A percentile compares a stretch with the other conserved stretches of the same genome.
These are phyloP conservation scores for Yasuhikotakia modesta DNA, from an alignment of 2,797 vertebrate genomes.

Conservation along the genomic window DNA sequence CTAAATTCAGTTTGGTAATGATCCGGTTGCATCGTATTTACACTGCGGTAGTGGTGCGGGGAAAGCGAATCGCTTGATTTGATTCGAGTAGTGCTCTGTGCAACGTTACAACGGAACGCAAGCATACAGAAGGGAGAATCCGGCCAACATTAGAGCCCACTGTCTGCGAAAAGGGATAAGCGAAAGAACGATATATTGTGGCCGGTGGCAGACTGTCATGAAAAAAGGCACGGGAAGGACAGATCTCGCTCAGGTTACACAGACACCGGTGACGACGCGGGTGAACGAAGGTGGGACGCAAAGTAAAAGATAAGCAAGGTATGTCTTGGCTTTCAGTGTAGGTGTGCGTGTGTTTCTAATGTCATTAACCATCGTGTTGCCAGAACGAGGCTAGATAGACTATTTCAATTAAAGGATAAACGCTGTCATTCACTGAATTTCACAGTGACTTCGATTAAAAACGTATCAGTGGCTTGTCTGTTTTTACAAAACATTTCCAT, in stretches of 20 bases:
- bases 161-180: not conserved
- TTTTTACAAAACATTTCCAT: not conserved
- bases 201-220: slow-evolving; percentile 17
- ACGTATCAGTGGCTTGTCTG: not conserved
- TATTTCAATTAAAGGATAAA: not conserved
- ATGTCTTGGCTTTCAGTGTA: not conserved
- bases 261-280: slow-evolving; percentile 13
- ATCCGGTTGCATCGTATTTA: not conserved
- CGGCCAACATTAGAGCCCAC: not conserved
- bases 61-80: not conserved
- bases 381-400: not conserved
- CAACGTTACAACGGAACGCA: not conserved
- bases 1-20: not conserved
- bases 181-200: not conserved
- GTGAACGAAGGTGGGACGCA: slow-evolving; percentile 16
- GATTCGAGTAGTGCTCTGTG: not conserved
- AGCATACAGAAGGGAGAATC: not conserved
- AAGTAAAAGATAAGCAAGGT: slow-evolving; percentile 33
- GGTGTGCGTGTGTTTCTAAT: not conserved
- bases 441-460: not conserved
- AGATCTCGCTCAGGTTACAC: not conserved
- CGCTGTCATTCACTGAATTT: not conserved
- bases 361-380: not conserved
- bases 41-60: not conserved
- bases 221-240: slow-evolving; percentile 15